These are phyloP conservation scores for Dorcus parallelipipedus DNA, from an alignment of 2,888 invertebrate species.

Conservation along the genomic window DNA sequence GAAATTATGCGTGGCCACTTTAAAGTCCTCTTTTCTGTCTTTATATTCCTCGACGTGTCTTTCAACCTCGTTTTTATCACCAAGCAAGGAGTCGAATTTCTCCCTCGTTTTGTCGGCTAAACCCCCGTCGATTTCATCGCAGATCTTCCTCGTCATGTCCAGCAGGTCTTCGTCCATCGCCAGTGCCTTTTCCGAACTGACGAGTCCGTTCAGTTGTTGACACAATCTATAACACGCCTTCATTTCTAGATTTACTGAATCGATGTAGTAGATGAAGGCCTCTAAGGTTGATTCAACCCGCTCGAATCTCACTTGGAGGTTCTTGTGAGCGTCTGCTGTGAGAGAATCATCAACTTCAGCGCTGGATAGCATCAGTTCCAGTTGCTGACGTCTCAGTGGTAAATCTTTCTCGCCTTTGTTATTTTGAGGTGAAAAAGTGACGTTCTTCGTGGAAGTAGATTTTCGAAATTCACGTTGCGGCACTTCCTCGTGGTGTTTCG, in stretches of 20 bases:
- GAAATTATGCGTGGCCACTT: too few species aligned
- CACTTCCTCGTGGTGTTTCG: background rate
- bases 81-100: constrained; percentile 8
- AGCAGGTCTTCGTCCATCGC: too few species aligned
- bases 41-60: constrained; percentile 22
- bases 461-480: background rate
- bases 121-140: constrained; percentile 6
- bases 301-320: constrained; percentile 18
- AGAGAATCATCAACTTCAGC: background rate
- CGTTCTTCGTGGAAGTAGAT: constrained; percentile 1
- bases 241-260: constrained; percentile 8
- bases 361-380: too few species aligned
- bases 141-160: constrained; percentile 16
- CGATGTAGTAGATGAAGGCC: constrained; percentile 17
- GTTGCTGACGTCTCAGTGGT: too few species aligned
- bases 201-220: too few species aligned
- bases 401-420: background rate
- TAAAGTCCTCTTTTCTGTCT: too few species aligned
- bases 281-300: constrained; percentile 16
- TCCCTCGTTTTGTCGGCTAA: constrained; percentile 8
- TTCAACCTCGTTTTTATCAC: constrained; percentile 7
- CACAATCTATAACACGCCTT: too few species aligned
- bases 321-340: constrained; percentile 18
- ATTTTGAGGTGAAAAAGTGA: constrained; percentile 7
- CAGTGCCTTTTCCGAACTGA: too few species aligned